Evolutionary conservation across 2,888 invertebrate species (phyloP), one percentile per base, ranked within the genome.

Genomic region (Ypsolopha sequella): DNA sequence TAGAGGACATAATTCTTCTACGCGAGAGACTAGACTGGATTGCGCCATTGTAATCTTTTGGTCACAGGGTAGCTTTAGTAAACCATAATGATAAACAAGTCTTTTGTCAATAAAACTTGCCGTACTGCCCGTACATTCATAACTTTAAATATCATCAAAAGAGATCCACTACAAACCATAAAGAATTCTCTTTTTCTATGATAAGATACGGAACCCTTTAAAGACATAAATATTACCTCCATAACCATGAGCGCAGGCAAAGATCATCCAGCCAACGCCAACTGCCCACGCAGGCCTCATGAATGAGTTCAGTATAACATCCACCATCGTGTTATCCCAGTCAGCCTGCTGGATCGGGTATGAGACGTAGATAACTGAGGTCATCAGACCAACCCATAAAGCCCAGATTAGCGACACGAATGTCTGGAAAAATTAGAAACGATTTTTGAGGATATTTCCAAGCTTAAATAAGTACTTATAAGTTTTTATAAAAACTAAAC

Each of bases 231-330:
- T 4, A 24, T 44, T 61, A 87, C 88, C 87, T 70, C 86, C 87
- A 62, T 81, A 80, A 45, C 86, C 86, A 51, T 75, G 66, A 2
- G 66, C 68, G 53, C 88, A 87, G 0, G 85, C 82, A 48, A 84
- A 75, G 36, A 87, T 76, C 1, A 88, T 56, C 87, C 86, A 87
- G 1, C 76, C 73, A 6, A 88, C 56, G 2, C 64, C 75, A 6
- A 68, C 50, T 0, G 80, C 72, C 88, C 88, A 88, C 33, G 73
- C 63, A 0, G 78, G 66, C n/a, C 86, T 65, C 64, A 80, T 72
- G 50, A 86, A 73, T 0, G 80, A 68, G 53, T 78, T 78, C 14
- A 76, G 61, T 51, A 76, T 65, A 54, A 72, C 72, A 51, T 78
- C 78, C 4, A 74, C 66, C 1, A 56, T 7, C 52, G 73, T 72